Evolutionary conservation across 2,113 vertebrate species (phyloP).

Genomic region (Thymallus thymallus): DNA sequence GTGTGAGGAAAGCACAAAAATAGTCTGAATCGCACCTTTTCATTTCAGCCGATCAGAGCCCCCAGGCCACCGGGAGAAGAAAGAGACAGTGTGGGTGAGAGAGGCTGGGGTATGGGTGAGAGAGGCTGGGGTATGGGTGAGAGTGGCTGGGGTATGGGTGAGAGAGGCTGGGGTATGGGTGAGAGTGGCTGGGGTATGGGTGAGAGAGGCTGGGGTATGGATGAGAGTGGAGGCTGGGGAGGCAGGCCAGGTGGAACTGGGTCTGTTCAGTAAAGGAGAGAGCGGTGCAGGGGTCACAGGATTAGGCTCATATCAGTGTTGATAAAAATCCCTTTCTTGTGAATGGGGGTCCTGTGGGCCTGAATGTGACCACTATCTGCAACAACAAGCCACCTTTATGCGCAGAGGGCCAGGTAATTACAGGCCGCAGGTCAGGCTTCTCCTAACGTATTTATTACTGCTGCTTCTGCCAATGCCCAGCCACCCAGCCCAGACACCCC

Average conservation of each 20-base stretch:
- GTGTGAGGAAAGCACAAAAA: constrained; percentile 5
- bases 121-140: not conserved
- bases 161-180: too few relatives aligned
- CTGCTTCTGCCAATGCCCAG: constrained; percentile 56
- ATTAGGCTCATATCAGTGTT: constrained; percentile 47
- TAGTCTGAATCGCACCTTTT: constrained; percentile 37
- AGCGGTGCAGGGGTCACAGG: constrained; percentile 41
- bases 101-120: not conserved
- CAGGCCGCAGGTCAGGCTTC: constrained; percentile 73
- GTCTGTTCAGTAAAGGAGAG: constrained; percentile 32
- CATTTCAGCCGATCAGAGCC: constrained; percentile 6
- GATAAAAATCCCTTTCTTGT: constrained; percentile 36
- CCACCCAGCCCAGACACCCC: constrained; percentile 24
- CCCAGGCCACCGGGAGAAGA: constrained; percentile 11
- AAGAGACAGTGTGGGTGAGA: constrained; percentile 46
- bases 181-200: too few relatives aligned
- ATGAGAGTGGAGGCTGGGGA: not conserved
- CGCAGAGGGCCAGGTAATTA: constrained; percentile 76
- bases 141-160: not conserved
- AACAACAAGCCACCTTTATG: constrained; percentile 80
- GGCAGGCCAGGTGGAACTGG: constrained; percentile 26
- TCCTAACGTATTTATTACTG: constrained; percentile 72
- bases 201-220: too few relatives aligned
- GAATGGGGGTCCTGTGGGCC: constrained; percentile 50
- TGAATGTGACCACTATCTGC: constrained; percentile 73